Base-by-base conservation (phyloP, 1,140 invertebrate species). In the Physella acuta region DNA sequence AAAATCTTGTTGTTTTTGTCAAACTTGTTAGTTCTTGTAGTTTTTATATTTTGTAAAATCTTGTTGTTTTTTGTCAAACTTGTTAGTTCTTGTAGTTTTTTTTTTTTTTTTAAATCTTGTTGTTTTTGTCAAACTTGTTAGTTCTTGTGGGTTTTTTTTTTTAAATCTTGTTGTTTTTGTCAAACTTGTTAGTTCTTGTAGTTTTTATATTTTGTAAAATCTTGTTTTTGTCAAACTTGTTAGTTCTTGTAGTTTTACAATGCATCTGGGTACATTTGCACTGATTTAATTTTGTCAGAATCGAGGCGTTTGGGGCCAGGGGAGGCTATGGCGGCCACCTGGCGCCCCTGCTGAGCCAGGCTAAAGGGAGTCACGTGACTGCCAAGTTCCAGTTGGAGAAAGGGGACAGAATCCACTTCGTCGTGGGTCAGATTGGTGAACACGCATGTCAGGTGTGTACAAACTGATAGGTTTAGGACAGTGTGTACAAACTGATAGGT, bases 401-500 rank as follows among this genome's bases (percentile, higher is more conserved):
- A 37, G 49, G 49, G 52, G 39, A 52, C 39, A 52, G n/a, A 28
- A 14, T 51, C 8, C 52, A 52, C 17, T 64, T 52, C 11, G 14
- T 64, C 4, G 30, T 51, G 28, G 62, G 62, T 51, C 49, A 52
- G 30, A 4, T n/a, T 20, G 71, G 67, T 55, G 74, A 74, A 74
- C 39, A 62, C 17, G 58, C 30, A 4, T 61, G 65, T 58, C 26
- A 28, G 51, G 52, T 64, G 51, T 14, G 14, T 33, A 16, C 30
- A 31, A 8, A 62, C 17, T 60, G 11, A 28, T 59, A 0, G 74
- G 75, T 17, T 79, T 80, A n/a, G n/a, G n/a, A n/a, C n/a, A n/a
- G n/a, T n/a, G n/a, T n/a, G n/a, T n/a, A 31, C 66, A 66, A 53
- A 77, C 70, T 26, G 76, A 71, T 2, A 81, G 79, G 59, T 78